Percentiles rank a stretch among this genome's conserved stretches.
phyloP scores from a whole-genome alignment of 2,797 vertebrate species.

The Paguma larvata region DNA sequence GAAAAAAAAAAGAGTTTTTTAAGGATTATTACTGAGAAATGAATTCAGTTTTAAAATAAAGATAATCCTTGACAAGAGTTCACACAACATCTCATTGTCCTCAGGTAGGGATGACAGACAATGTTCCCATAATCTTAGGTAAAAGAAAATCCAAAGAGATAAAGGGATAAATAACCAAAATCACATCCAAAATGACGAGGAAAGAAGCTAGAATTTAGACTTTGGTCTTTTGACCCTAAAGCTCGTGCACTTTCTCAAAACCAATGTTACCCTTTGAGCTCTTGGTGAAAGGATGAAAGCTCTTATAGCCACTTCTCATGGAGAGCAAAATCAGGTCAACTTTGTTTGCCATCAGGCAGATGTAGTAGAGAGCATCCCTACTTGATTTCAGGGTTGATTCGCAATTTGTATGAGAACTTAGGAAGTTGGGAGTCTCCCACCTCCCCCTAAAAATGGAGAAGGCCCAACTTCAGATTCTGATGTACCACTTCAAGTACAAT shows the following conservation, averaged over 20 bases:
- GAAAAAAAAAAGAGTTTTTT: neutral
- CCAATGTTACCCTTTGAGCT: neutral
- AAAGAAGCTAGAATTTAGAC: neutral
- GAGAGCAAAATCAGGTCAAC: neutral
- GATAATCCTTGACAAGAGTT: neutral
- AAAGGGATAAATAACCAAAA: neutral
- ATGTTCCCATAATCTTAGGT: neutral
- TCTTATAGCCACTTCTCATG: neutral
- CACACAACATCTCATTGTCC: neutral
- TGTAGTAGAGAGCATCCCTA: neutral
- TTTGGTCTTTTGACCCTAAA: neutral
- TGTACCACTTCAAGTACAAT: neutral
- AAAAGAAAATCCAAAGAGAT: neutral
- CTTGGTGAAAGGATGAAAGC: neutral
- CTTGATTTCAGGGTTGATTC: neutral
- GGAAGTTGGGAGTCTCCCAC: neutral
- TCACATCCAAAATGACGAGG: neutral
- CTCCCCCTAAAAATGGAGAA: neutral
- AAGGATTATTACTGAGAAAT: neutral
- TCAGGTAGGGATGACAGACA: neutral
- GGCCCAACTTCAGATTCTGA: neutral
- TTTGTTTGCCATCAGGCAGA: conserved; percentile 3
- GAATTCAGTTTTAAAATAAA: conserved; percentile 16
- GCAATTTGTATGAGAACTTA: neutral
- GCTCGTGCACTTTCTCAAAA: neutral